phyloP scores from a whole-genome alignment of 1,140 invertebrate genomes.

The Heliconius nattereri region DNA sequence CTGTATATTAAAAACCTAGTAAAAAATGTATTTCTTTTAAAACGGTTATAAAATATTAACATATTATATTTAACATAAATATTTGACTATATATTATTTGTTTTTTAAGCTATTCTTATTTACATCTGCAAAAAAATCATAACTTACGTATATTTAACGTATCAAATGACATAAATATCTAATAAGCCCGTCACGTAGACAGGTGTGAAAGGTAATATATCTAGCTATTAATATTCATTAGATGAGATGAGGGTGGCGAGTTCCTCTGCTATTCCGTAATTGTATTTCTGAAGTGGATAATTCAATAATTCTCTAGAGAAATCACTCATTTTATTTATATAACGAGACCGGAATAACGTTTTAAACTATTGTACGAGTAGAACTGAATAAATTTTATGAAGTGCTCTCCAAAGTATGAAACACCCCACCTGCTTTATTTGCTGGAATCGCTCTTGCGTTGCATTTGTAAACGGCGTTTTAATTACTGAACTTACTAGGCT shows the following conservation, averaged over 20 bases:
- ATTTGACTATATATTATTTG: too few relatives aligned
- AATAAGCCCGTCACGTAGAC: background rate
- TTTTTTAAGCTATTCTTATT: too few relatives aligned
- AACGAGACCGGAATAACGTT: slow-evolving; percentile 1
- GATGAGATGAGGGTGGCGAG: slow-evolving; percentile 14
- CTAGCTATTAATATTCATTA: slow-evolving; percentile 21
- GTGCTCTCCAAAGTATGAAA: background rate
- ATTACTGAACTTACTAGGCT: too few relatives aligned
- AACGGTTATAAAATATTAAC: too few relatives aligned
- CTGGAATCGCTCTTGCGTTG: background rate
- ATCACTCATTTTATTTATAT: slow-evolving; percentile 16
- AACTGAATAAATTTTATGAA: background rate
- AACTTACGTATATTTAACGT: too few relatives aligned
- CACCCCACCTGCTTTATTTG: background rate
- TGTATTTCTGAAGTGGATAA: slow-evolving; percentile 21
- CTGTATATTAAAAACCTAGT: too few relatives aligned
- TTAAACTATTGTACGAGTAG: background rate
- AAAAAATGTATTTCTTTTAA: too few relatives aligned
- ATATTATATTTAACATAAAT: too few relatives aligned
- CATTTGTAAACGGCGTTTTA: too few relatives aligned
- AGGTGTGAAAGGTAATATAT: slow-evolving; percentile 7
- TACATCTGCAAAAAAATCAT: too few relatives aligned
- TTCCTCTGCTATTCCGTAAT: slow-evolving; percentile 7
- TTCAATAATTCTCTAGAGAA: slow-evolving; percentile 19
- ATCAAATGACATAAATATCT: background rate